A percentile compares a stretch with the other conserved stretches of the same genome.
These are phyloP conservation scores for Diaprepes abbreviatus DNA, from an alignment of 2,888 invertebrate genomes.

Conservation along the genomic window DNA sequence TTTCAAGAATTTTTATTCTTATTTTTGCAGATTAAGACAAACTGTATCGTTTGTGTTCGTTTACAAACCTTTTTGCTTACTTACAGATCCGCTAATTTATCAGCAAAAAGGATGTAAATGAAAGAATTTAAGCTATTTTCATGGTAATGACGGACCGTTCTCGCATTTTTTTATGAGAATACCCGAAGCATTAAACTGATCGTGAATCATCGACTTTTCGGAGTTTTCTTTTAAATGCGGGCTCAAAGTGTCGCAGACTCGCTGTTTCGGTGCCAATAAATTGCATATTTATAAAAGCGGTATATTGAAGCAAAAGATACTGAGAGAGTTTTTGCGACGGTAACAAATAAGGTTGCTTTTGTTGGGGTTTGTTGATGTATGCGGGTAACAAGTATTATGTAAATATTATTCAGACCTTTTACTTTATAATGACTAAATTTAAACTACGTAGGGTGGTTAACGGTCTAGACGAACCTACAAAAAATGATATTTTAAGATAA, in stretches of 20 bases:
- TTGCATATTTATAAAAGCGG: conserved; percentile 18
- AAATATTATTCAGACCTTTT: too few species aligned
- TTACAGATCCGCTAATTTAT: too few species aligned
- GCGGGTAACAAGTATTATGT: too few species aligned
- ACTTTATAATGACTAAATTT: too few species aligned
- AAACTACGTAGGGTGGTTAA: too few species aligned
- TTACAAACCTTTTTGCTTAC: too few species aligned
- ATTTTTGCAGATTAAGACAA: too few species aligned
- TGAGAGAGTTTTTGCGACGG: not conserved
- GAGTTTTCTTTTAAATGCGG: conserved; percentile 10
- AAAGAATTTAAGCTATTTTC: conserved; percentile 1
- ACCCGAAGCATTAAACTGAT: conserved; percentile 6
- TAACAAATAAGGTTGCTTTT: not conserved
- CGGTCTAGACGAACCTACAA: too few species aligned
- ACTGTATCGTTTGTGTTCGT: too few species aligned
- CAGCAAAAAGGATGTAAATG: too few species aligned
- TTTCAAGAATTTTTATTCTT: too few species aligned
- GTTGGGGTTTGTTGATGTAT: not conserved
- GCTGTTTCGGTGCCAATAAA: conserved; percentile 18
- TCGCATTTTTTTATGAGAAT: conserved; percentile 5
- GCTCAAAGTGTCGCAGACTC: conserved; percentile 15
- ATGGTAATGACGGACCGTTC: conserved; percentile 9
- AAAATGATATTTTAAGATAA: too few species aligned
- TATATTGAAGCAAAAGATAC: conserved; percentile 16
- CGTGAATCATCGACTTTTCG: conserved; percentile 19